phyloP scores from a whole-genome alignment of 2,888 invertebrate species.

The Drosophila mimica region DNA sequence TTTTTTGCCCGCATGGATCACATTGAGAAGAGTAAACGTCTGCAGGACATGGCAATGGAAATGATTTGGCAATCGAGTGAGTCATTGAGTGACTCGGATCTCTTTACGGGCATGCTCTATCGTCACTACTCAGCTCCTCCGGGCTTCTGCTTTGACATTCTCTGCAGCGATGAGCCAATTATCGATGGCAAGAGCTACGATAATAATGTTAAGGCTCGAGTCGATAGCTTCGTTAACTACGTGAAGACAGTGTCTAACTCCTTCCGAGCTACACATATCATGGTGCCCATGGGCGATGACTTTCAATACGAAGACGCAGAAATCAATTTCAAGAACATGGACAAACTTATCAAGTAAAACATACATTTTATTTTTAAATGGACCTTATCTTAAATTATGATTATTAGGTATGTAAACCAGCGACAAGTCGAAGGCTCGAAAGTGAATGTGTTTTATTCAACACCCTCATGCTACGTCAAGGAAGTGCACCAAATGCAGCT shows the following conservation, averaged over 20 bases:
- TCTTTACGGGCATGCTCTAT: conserved; percentile 94
- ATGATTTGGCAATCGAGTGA: conserved; percentile 93
- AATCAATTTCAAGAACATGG: conserved; percentile 93
- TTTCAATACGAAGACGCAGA: conserved; percentile 92
- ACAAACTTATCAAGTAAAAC: conserved; percentile 92
- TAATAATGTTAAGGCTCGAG: conserved; percentile 92
- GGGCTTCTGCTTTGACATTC: conserved; percentile 96
- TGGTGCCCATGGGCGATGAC: conserved; percentile 96
- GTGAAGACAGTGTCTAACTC: conserved; percentile 86
- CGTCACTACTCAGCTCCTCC: conserved; percentile 94
- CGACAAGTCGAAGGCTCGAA: conserved; percentile 86
- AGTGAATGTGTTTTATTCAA: conserved; percentile 93
- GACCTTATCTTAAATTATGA: not conserved
- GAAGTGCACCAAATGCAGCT: conserved; percentile 87
- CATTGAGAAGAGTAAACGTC: conserved; percentile 90
- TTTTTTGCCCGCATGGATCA: conserved; percentile 95
- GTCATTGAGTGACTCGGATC: conserved; percentile 87
- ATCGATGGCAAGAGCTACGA: conserved; percentile 93
- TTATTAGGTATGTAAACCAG: conserved; percentile 79
- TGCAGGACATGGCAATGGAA: conserved; percentile 89
- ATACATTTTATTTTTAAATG: not conserved
- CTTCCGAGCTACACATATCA: conserved; percentile 90
- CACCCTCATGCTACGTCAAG: conserved; percentile 93
- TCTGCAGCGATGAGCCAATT: conserved; percentile 94
- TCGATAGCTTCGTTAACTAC: conserved; percentile 87